Conservation (phyloP, 2,113 vertebrate genomes). For the Rhinopomastus cyanomelas region DNA sequence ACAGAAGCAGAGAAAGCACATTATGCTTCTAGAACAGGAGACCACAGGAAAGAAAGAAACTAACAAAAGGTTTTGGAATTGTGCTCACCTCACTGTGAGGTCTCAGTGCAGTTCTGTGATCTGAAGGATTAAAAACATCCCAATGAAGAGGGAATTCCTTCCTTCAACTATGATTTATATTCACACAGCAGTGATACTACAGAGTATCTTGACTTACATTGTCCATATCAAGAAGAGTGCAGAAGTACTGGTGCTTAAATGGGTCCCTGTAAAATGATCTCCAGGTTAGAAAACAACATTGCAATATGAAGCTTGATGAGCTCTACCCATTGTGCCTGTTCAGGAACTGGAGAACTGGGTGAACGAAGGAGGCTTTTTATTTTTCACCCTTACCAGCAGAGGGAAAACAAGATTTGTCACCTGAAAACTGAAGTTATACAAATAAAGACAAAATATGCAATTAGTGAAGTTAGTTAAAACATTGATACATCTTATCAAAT, state of each 20-base stretch:
- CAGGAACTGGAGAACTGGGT: background rate
- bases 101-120: background rate
- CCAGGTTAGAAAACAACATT: background rate
- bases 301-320: background rate
- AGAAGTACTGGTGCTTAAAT: background rate
- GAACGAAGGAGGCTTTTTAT: background rate
- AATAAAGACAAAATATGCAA: background rate
- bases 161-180: background rate
- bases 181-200: background rate
- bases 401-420: background rate
- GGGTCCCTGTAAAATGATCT: background rate
- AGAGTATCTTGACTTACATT: background rate
- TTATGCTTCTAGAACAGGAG: background rate
- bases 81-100: background rate
- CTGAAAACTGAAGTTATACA: background rate
- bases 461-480: background rate
- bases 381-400: background rate
- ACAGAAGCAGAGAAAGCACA: background rate
- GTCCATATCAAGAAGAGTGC: background rate
- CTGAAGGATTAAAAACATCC: background rate
- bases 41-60: background rate
- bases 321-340: background rate
- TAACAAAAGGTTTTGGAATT: background rate
- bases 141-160: background rate
- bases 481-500: background rate